These are phyloP conservation scores for Syrrhaptes paradoxus DNA, from an alignment of 2,113 vertebrate genomes.

Conservation along the genomic window DNA sequence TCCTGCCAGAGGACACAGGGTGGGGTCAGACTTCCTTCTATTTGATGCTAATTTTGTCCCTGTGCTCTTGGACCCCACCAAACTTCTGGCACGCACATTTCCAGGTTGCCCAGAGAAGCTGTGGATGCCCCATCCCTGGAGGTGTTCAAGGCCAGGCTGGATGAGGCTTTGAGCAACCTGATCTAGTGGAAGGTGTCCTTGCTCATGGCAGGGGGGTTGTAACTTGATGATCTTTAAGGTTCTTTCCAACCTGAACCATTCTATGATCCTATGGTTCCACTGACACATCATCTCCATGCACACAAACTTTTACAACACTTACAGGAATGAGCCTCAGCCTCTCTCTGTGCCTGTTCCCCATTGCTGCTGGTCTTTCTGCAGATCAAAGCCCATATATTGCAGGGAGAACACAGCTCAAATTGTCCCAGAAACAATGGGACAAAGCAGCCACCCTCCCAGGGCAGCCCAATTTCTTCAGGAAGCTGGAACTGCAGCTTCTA, in stretches of 20 bases:
- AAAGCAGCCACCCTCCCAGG: not conserved
- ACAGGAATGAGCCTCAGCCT: not conserved
- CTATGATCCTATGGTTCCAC: too few species aligned
- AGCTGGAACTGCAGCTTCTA: not conserved
- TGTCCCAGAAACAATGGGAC: not conserved
- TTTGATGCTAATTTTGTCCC: not conserved
- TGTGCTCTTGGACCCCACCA: not conserved
- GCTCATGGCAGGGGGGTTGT: too few species aligned
- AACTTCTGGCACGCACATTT: not conserved
- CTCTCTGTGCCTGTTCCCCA: too few species aligned
- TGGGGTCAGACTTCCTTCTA: not conserved
- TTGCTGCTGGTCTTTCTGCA: accelerated
- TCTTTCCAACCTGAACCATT: too few species aligned
- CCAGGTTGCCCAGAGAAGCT: too few species aligned
- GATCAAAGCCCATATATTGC: not conserved
- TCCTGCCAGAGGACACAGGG: not conserved
- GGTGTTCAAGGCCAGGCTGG: too few species aligned
- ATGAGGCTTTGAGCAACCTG: too few species aligned
- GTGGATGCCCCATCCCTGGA: too few species aligned
- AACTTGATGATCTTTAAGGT: too few species aligned
- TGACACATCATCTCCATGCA: not conserved
- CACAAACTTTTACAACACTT: not conserved
- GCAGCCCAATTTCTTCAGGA: not conserved
- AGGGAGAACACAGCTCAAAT: not conserved
- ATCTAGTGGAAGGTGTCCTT: too few species aligned